Conservation (phyloP, 2,113 vertebrate species). For the Hemibagrus wyckioides region DNA sequence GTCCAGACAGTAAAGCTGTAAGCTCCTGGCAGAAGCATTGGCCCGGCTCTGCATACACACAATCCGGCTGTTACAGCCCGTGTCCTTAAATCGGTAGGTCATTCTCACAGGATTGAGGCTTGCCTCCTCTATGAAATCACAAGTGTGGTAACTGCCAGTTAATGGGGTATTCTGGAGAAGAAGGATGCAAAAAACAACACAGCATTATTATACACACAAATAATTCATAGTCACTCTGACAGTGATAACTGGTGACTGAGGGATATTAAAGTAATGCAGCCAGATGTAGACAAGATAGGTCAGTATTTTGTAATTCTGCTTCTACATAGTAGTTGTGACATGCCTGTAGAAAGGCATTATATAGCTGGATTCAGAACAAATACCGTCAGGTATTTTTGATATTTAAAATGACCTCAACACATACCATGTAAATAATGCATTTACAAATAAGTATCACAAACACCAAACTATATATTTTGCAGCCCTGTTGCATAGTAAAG, state of each 20-base stretch:
- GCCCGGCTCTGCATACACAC: background rate
- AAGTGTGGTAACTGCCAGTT: background rate
- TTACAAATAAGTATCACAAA: background rate
- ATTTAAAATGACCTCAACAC: background rate
- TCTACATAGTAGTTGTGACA: background rate
- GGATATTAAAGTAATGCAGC: background rate
- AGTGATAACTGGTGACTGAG: background rate
- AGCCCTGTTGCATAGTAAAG: background rate
- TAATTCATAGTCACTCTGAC: background rate
- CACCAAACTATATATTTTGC: background rate
- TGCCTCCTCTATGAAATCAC: slow-evolving; percentile 3
- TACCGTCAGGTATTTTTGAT: background rate
- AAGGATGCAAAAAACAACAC: background rate
- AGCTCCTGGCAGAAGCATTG: background rate
- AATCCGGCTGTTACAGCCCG: background rate
- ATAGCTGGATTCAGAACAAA: background rate
- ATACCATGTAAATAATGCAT: background rate
- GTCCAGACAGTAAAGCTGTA: background rate
- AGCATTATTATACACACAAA: background rate
- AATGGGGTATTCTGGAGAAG: background rate
- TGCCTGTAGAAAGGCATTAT: background rate
- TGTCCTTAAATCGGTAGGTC: background rate
- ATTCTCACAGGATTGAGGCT: background rate
- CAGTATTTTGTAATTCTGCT: background rate
- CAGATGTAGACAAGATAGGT: background rate